Evolutionary conservation across 2,797 vertebrate species (phyloP).

Genomic region (Parambassis ranga): DNA sequence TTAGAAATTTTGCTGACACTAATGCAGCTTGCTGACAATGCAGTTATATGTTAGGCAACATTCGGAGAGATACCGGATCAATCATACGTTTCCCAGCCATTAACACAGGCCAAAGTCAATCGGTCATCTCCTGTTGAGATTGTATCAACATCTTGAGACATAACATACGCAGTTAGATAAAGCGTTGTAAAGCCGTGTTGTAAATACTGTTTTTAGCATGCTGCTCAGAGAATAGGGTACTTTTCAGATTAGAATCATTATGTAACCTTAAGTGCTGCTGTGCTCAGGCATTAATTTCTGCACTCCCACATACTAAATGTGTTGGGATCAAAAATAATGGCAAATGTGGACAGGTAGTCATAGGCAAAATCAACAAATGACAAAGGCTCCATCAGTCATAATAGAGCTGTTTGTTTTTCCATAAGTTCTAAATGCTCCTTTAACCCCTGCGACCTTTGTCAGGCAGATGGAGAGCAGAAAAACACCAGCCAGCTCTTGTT

Average conservation of each 20-base stretch:
- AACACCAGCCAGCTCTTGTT: slow-evolving; percentile 19
- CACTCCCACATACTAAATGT: slow-evolving; percentile 46
- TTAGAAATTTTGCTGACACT: slow-evolving; percentile 24
- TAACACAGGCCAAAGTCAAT: slow-evolving; percentile 58
- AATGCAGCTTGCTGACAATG: not conserved
- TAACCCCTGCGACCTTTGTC: slow-evolving; percentile 41
- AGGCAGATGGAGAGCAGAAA: slow-evolving; percentile 38
- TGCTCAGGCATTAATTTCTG: slow-evolving; percentile 28
- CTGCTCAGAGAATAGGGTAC: not conserved
- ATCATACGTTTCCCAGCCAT: slow-evolving; percentile 3
- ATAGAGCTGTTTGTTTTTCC: slow-evolving; percentile 56
- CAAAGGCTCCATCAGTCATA: slow-evolving; percentile 25
- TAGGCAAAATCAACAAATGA: slow-evolving; percentile 29
- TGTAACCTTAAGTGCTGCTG: slow-evolving; percentile 28
- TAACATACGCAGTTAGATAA: slow-evolving; percentile 31
- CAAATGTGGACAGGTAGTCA: slow-evolving; percentile 24
- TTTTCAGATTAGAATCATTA: slow-evolving; percentile 45
- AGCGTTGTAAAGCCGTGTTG: slow-evolving; percentile 33
- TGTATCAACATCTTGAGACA: slow-evolving; percentile 8
- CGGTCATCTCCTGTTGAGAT: slow-evolving; percentile 20
- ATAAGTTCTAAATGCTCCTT: slow-evolving; percentile 34
- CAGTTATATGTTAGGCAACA: slow-evolving; percentile 25
- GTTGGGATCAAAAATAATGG: slow-evolving; percentile 27
- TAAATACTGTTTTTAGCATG: slow-evolving; percentile 13
- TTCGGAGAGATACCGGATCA: slow-evolving; percentile 39